Percentiles rank a stretch among this genome's conserved stretches.
These are phyloP conservation scores for Chunga burmeisteri DNA, from an alignment of 2,113 vertebrate species.

Conservation along the genomic window DNA sequence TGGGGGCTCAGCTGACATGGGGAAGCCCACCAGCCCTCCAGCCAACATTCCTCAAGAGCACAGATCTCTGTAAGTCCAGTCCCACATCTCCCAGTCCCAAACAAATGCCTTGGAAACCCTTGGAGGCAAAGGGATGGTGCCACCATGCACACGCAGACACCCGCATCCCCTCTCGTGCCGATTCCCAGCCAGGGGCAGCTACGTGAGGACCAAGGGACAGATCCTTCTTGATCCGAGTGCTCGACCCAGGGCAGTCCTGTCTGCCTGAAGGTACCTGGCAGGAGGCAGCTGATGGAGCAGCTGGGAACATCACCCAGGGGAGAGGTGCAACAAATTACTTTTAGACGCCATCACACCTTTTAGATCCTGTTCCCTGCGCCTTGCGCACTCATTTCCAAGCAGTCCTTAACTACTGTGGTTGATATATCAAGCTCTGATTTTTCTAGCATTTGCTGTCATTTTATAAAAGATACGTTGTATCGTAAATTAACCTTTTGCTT, in stretches of 20 bases:
- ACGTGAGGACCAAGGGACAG: rapidly evolving
- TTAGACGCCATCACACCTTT: background rate
- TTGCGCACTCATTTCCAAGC: background rate
- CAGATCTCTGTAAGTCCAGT: background rate
- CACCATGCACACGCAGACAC: rapidly evolving
- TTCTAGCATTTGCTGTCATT: background rate
- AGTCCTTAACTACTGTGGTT: background rate
- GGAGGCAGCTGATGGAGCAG: background rate
- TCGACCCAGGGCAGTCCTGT: background rate
- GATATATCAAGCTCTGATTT: background rate
- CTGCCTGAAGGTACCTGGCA: background rate
- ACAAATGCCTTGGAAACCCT: background rate
- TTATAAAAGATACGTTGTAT: background rate
- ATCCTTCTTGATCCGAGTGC: background rate
- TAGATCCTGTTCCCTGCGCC: background rate
- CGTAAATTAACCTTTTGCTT: background rate
- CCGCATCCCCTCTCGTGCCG: rapidly evolving
- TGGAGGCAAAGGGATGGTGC: background rate
- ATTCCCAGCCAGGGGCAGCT: background rate
- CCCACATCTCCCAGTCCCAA: background rate
- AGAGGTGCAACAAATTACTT: background rate
- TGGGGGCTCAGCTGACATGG: background rate
- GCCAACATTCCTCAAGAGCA: background rate
- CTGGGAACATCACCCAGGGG: background rate
- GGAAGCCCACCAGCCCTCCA: background rate